Percentiles rank a stretch among this genome's conserved stretches.
These are phyloP conservation scores for Drosophila murphyi DNA, from an alignment of 1,140 invertebrate genomes.

Conservation along the genomic window DNA sequence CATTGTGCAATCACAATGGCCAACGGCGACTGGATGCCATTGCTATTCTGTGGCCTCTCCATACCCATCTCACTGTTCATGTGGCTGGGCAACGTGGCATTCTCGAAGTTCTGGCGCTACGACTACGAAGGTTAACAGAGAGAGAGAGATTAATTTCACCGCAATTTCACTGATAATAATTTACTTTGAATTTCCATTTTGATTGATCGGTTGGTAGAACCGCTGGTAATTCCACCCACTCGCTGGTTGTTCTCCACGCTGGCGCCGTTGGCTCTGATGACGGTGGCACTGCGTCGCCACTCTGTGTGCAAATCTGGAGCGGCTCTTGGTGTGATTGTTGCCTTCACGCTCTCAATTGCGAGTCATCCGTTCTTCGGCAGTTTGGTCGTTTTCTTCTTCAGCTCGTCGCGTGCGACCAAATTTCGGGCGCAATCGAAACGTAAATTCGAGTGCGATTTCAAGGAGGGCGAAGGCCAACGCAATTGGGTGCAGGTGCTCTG, in stretches of 20 bases:
- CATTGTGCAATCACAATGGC: constrained; percentile 12
- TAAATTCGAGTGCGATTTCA: constrained; percentile 91
- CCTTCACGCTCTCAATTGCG: constrained; percentile 92
- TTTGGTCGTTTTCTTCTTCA: constrained; percentile 91
- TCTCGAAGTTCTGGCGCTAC: constrained; percentile 86
- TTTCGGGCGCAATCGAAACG: constrained; percentile 89
- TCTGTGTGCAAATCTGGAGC: constrained; percentile 90
- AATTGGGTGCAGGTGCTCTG: constrained; percentile 97
- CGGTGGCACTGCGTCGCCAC: constrained; percentile 88
- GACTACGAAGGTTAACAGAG: constrained; percentile 86
- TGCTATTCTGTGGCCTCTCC: constrained; percentile 88
- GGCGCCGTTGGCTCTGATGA: constrained; percentile 88
- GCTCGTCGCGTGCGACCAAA: constrained; percentile 93
- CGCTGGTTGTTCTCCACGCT: constrained; percentile 90
- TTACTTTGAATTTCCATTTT: too few species aligned
- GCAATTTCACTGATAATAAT: too few species aligned
- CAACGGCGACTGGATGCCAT: constrained; percentile 85
- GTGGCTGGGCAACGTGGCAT: constrained; percentile 89
- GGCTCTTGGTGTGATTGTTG: constrained; percentile 89
- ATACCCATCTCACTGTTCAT: constrained; percentile 90
- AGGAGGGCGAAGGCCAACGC: constrained; percentile 91
- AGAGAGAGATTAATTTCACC: not conserved
- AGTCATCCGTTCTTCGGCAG: constrained; percentile 91
- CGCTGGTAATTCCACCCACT: constrained; percentile 88
- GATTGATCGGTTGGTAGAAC: constrained; percentile 84